Base-by-base conservation (phyloP, 2,888 invertebrate genomes). In the Nycteola revayana region DNA sequence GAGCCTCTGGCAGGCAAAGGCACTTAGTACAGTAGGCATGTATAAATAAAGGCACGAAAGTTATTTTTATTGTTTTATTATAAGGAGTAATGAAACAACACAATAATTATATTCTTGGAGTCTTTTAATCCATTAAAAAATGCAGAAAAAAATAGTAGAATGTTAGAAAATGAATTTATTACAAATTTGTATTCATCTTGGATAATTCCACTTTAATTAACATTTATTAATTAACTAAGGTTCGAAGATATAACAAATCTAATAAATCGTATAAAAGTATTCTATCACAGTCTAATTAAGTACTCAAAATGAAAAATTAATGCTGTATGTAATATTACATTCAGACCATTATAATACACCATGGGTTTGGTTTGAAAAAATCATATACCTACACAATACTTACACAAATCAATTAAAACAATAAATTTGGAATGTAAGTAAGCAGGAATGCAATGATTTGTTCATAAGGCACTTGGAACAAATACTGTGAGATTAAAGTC, bases 391-490 rank as follows among this genome's bases (percentile, higher is more conserved):
- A 6, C n/a, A 23, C 7, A 10, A 7, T 21, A 11, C 26, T 14
- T 24, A 20, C 2, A 26, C 23, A 26, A 9, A 29, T 23, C 22
- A 27, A 32, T 7, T 5, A 17, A 32, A 10, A 24, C 24, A 39
- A 20, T 17, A 25, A 30, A 48, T 60, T 60, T 72, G 79, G 75
- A 83, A 80, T 82, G 75, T 71, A 65, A 60, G 56, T 75, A 65
- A 60, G 56, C 74, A 76, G 80, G 79, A 84, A 83, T 86, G 79
- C 68, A 72, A 75, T 63, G 66, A 82, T 82, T 84, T 83, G 80
- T 81, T 84, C 79, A 69, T 87, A 87, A 87, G 87, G 86, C 87
- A 88, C 85, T 86, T 86, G 75, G 77, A 88, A 87, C 83, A 82
- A 85, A 85, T 83, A 82, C 66, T 73, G 59, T 63, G 67, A 78